A percentile compares a stretch with the other conserved stretches of the same genome.
Conservation (phyloP, 2,797 vertebrate genomes). For the Sylvilagus floridanus region DNA sequence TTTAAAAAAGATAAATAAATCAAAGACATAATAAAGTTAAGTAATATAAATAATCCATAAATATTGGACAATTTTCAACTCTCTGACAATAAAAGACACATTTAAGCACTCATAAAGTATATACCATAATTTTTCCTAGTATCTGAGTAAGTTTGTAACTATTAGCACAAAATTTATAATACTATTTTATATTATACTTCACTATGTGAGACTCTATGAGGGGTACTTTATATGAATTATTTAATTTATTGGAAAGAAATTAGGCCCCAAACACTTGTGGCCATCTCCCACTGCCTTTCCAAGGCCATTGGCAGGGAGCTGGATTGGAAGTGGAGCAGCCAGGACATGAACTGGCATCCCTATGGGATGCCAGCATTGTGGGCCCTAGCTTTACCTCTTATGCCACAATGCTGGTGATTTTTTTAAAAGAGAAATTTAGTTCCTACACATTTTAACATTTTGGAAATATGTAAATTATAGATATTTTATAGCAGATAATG, state of each 20-base stretch:
- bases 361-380: too few relatives aligned
- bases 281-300: too few relatives aligned
- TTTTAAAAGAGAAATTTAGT: neutral
- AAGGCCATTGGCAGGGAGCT: too few relatives aligned
- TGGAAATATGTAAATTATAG: neutral
- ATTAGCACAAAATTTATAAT: conserved; percentile 1
- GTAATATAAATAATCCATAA: neutral
- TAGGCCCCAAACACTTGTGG: too few relatives aligned
- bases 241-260: conserved; percentile 46
- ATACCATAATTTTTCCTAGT: neutral
- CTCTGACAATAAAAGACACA: neutral
- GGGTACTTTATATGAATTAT: conserved; percentile 33
- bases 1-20: neutral
- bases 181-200: neutral
- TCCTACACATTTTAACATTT: neutral
- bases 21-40: conserved; percentile 6
- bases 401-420: neutral
- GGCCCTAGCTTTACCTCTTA: too few relatives aligned
- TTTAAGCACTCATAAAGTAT: neutral
- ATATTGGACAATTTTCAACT: conserved; percentile 6
- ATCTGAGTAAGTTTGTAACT: neutral
- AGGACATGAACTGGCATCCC: too few relatives aligned
- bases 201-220: neutral
- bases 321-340: too few relatives aligned
- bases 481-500: neutral